Base-by-base conservation (phyloP, 2,888 invertebrate genomes). In the Aplocera efformata region DNA sequence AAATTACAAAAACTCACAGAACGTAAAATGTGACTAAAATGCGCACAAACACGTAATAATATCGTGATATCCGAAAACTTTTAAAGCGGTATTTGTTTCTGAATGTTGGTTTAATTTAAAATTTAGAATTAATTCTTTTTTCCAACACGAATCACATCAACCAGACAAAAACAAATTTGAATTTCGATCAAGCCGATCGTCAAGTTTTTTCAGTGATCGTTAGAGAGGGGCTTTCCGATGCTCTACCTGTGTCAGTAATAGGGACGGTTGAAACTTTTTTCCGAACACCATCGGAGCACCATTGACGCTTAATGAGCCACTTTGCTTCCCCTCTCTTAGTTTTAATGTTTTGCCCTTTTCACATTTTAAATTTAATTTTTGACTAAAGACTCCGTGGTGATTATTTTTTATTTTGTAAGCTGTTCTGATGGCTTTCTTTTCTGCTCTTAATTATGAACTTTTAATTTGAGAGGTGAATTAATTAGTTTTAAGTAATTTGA, bases 281-380 rank as follows among this genome's bases (percentile, higher is more conserved):
- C 50, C 58, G 58, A 56, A 58, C 62, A 50, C 59, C 60, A 58
- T 66, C 63, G 62, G 52, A 76, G 71, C 56, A 60, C 66, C 72
- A 65, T 70, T 65, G 61, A 60, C 61, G 56, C 68, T 65, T 82
- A 84, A 84, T 79, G 84, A 84, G 77, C 65, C 77, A 69, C 80
- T 77, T 69, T 60, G 45, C 71, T 62, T 66, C 62, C 72, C 65
- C 60, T 59, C 54, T 46, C 53, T 60, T 31, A 45, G 34, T 72
- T 67, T 72, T 65, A 74, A 78, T 74, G 75, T 73, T 82, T 73
- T 71, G 64, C 72, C 65, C 71, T 74, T 73, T 71, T 63, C 56
- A 61, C 60, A 67, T 61, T 63, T 68, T 59, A 59, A 64, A 61
- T 69, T 65, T 56, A 58, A 63, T 62, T 67, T 48, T 48, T 41